A percentile compares a stretch with the other conserved stretches of the same genome.
Evolutionary conservation across 2,888 invertebrate species (phyloP).

Genomic region (Melanotus villosus): DNA sequence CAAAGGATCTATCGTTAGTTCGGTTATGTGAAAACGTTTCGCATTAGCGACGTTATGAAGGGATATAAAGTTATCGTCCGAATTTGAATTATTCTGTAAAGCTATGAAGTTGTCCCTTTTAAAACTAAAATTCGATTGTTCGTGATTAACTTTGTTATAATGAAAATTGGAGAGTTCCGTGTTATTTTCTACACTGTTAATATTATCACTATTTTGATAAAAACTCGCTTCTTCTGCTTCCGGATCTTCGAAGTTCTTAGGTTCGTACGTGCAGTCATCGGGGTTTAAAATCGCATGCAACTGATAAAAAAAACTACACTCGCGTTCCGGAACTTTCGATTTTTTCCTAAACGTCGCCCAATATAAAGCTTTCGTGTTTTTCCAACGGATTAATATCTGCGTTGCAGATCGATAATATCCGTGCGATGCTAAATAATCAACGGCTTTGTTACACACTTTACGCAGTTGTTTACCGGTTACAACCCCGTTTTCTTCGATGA

Average conservation of each 20-base stretch:
- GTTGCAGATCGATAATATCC: conserved; percentile 33
- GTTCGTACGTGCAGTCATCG: conserved; percentile 19
- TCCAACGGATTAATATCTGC: conserved; percentile 41
- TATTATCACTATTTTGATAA: background rate
- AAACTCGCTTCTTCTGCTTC: background rate
- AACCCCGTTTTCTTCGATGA: conserved; percentile 41
- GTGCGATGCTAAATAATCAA: conserved; percentile 27
- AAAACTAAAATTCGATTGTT: background rate
- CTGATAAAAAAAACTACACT: conserved; percentile 36
- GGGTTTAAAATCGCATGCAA: conserved; percentile 37
- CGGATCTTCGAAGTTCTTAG: background rate
- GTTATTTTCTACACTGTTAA: conserved; percentile 4
- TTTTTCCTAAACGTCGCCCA: conserved; percentile 38
- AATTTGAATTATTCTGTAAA: conserved; percentile 22
- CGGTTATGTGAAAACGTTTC: conserved; percentile 10
- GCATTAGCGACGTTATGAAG: conserved; percentile 6
- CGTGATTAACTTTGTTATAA: background rate
- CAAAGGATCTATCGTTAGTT: conserved; percentile 11
- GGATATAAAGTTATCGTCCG: conserved; percentile 25
- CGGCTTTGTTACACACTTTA: conserved; percentile 32
- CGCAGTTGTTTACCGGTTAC: conserved; percentile 35
- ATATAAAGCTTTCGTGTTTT: conserved; percentile 39
- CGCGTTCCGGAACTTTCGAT: conserved; percentile 28
- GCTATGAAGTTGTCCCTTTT: conserved; percentile 6
- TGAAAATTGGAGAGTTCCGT: conserved; percentile 6